A percentile compares a stretch with the other conserved stretches of the same genome.
These are phyloP conservation scores for Dexiosoma caninum DNA, from an alignment of 2,888 invertebrate genomes.

Conservation along the genomic window DNA sequence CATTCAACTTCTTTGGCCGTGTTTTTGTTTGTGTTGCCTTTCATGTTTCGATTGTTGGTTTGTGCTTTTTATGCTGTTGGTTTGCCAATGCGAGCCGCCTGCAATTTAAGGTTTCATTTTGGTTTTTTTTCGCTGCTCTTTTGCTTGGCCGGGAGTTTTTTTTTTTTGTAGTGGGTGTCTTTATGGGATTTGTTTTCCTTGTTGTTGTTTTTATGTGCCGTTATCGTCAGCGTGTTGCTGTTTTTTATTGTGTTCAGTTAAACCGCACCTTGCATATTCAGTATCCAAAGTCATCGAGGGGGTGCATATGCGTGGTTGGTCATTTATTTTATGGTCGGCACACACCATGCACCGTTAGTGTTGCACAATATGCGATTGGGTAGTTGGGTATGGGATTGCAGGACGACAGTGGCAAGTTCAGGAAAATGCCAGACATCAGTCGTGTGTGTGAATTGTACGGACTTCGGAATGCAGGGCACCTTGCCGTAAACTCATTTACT, in stretches of 20 bases:
- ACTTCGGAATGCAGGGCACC: too few relatives aligned
- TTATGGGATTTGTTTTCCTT: constrained; percentile 45
- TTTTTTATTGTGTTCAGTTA: constrained; percentile 28
- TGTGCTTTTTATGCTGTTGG: constrained; percentile 52
- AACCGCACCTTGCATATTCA: constrained; percentile 62
- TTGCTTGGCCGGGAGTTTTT: constrained; percentile 17
- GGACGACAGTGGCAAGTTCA: too few relatives aligned
- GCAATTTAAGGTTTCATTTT: constrained; percentile 46
- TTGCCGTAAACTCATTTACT: too few relatives aligned
- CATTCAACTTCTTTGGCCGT: constrained; percentile 64
- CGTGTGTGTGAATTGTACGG: too few relatives aligned
- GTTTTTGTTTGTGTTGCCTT: constrained; percentile 12
- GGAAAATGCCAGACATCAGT: too few relatives aligned
- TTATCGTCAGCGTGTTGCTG: constrained; percentile 47
- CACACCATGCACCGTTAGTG: constrained; percentile 53
- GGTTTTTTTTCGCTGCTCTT: not conserved
- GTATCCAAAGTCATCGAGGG: constrained; percentile 50
- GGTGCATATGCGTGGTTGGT: constrained; percentile 57
- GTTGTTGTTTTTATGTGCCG: constrained; percentile 33
- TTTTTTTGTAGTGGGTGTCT: constrained; percentile 55
- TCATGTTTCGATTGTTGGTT: not conserved
- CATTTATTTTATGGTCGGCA: constrained; percentile 2
- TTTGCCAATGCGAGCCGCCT: constrained; percentile 62
- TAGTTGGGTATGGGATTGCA: constrained; percentile 29
- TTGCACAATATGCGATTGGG: not conserved